Evolutionary conservation across 1,140 invertebrate species (phyloP).

Genomic region (Drosophila dunni): DNA sequence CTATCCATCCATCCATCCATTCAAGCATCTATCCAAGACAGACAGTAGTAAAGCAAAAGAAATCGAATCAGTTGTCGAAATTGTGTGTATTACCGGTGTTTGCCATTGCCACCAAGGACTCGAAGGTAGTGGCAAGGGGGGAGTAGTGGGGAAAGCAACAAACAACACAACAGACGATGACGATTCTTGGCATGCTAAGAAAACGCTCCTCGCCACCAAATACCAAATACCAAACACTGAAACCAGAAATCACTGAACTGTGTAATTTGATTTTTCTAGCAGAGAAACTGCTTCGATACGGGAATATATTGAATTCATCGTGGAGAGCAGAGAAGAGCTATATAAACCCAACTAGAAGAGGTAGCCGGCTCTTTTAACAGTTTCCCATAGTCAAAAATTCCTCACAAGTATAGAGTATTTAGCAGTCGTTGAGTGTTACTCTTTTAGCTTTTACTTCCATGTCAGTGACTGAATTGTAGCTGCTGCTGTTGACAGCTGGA

Average conservation of each 20-base stretch:
- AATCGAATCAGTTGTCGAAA: constrained; percentile 31
- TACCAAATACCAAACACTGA: constrained; percentile 61
- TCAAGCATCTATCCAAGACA: constrained; percentile 1
- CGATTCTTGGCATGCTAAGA: neutral
- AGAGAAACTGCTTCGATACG: neutral
- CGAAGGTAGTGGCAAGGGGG: neutral
- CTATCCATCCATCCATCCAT: too few species aligned
- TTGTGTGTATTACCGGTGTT: constrained; percentile 40
- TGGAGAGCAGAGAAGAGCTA: too few species aligned
- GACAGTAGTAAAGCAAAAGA: constrained; percentile 16
- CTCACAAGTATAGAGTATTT: too few species aligned
- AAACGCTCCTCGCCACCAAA: constrained; percentile 38
- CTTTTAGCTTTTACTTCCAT: constrained; percentile 3
- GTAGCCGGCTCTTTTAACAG: too few species aligned
- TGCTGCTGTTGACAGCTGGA: constrained; percentile 8
- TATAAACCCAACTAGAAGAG: too few species aligned
- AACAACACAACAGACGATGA: neutral
- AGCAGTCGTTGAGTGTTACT: too few species aligned
- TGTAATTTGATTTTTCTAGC: constrained; percentile 71
- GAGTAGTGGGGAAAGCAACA: neutral
- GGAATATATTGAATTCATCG: neutral
- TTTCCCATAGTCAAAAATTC: too few species aligned
- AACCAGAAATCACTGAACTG: constrained; percentile 74
- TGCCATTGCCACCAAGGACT: constrained; percentile 22
- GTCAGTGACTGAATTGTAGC: constrained; percentile 33